A percentile compares a stretch with the other conserved stretches of the same genome.
phyloP scores from a whole-genome alignment of 2,797 vertebrate species.

The Picus viridis region DNA sequence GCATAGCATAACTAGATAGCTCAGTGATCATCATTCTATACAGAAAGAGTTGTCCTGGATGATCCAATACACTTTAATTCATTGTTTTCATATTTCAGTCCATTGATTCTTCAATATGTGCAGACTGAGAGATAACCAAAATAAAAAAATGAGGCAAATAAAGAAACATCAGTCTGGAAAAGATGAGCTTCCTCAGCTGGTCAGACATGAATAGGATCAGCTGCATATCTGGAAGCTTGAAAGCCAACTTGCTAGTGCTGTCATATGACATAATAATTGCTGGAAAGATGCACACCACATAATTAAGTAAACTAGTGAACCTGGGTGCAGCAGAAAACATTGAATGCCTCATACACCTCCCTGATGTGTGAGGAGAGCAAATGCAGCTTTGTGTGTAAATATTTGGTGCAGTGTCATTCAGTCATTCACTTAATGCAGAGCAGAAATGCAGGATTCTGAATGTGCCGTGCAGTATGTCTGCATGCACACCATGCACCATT shows the following conservation, averaged over 20 bases:
- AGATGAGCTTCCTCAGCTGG: background rate
- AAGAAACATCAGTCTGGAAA: background rate
- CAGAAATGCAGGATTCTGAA: background rate
- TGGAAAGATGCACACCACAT: background rate
- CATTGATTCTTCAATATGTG: background rate
- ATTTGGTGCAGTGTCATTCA: background rate
- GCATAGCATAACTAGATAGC: background rate
- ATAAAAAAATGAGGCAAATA: background rate
- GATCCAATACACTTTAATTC: background rate
- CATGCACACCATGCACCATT: background rate
- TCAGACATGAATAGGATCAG: background rate
- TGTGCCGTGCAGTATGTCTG: background rate
- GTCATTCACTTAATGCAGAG: background rate
- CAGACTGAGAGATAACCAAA: background rate
- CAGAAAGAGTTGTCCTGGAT: background rate
- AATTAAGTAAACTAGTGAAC: background rate
- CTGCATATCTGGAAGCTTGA: background rate
- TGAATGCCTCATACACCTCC: background rate
- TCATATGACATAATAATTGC: background rate
- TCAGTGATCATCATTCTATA: background rate
- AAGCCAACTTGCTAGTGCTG: background rate
- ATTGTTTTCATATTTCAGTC: background rate
- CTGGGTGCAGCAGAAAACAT: background rate
- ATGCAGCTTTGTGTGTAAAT: background rate
- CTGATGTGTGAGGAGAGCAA: background rate